These are phyloP conservation scores for Melipona bicolor DNA, from an alignment of 2,888 invertebrate genomes.

Conservation along the genomic window DNA sequence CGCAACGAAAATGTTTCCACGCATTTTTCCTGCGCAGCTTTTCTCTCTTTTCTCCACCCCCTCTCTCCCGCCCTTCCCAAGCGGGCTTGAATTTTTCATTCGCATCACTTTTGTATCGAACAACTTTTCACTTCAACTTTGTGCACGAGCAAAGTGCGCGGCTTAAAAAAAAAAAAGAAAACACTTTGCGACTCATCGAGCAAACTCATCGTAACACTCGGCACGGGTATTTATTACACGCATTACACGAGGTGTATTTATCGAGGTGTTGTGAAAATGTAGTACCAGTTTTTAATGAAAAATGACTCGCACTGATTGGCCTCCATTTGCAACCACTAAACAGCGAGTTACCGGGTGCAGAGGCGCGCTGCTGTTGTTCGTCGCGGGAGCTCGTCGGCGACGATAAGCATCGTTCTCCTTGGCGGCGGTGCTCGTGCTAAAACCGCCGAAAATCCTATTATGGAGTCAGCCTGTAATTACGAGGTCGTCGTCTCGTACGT, in stretches of 20 bases:
- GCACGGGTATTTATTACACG: too few species aligned
- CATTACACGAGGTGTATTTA: too few species aligned
- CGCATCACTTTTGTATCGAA: not conserved
- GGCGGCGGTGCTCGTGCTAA: slow-evolving; percentile 45
- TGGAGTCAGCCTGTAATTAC: slow-evolving; percentile 63
- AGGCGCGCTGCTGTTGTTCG: not conserved
- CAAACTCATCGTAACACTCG: not conserved
- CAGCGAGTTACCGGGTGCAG: not conserved
- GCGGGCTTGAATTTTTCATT: not conserved
- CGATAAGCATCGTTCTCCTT: slow-evolving; percentile 45
- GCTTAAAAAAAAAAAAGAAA: not conserved
- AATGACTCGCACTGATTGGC: too few species aligned
- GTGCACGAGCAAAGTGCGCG: not conserved
- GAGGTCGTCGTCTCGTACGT: slow-evolving; percentile 41
- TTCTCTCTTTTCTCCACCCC: too few species aligned
- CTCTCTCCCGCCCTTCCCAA: not conserved
- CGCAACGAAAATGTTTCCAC: not conserved
- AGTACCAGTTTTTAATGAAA: too few species aligned
- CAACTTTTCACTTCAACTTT: not conserved
- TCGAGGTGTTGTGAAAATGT: too few species aligned
- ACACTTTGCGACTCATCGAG: not conserved
- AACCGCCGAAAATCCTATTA: slow-evolving; percentile 69
- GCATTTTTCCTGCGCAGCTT: not conserved
- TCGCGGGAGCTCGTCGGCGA: slow-evolving; percentile 26
- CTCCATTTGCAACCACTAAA: too few species aligned